Conservation (phyloP, 2,113 vertebrate genomes). For the Catagonus wagneri region DNA sequence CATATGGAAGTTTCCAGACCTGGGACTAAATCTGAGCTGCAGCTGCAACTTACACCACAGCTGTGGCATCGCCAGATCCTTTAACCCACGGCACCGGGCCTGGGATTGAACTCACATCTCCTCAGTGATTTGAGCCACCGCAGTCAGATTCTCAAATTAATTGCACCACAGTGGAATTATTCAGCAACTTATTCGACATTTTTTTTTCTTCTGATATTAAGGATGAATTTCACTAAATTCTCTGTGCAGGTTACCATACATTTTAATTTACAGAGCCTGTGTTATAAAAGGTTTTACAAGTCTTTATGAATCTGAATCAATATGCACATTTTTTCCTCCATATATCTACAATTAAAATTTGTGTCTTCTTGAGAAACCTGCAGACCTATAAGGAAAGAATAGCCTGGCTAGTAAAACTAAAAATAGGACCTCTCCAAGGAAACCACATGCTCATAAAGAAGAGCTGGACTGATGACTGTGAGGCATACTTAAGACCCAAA, state of each 20-base stretch:
- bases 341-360: slow-evolving; percentile 1
- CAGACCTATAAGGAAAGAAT: slow-evolving; percentile 7
- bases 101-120: no score
- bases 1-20: no score
- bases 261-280: slow-evolving; percentile 11
- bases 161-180: background rate
- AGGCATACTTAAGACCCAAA: background rate
- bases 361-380: background rate
- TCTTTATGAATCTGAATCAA: background rate
- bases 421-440: background rate
- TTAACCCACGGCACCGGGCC: no score
- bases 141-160: no score
- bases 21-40: no score
- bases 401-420: background rate
- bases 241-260: background rate
- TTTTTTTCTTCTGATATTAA: background rate
- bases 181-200: background rate
- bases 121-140: no score
- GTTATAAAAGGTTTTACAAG: background rate
- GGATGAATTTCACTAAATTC: background rate
- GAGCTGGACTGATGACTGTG: background rate
- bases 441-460: background rate
- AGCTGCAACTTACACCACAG: no score
- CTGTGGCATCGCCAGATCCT: no score
- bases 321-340: background rate